phyloP scores from a whole-genome alignment of 2,113 vertebrate genomes.

The Channa maculata region DNA sequence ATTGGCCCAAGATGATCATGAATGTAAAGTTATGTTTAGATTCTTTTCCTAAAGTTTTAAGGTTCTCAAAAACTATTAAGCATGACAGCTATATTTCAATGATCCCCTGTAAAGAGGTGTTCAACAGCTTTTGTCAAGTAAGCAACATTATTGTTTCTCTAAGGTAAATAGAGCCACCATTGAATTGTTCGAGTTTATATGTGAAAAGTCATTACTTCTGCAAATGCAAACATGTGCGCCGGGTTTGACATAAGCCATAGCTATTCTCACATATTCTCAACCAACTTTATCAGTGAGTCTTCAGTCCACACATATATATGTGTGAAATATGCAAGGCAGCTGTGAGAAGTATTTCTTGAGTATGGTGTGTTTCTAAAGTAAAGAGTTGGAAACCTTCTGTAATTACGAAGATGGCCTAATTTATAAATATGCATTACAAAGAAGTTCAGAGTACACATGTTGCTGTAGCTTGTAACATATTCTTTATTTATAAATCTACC shows the following conservation, averaged over 20 bases:
- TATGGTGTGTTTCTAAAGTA: background rate
- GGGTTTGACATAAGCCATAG: conserved; percentile 42
- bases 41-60: no score
- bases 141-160: background rate
- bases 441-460: background rate
- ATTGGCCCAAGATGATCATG: conserved; percentile 1
- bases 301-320: conserved; percentile 18
- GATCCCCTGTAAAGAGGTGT: background rate
- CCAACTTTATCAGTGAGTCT: conserved; percentile 34
- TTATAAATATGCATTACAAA: background rate
- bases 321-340: conserved; percentile 52
- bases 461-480: no score
- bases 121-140: conserved; percentile 2
- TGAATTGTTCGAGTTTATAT: conserved; percentile 8
- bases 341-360: background rate
- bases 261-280: conserved; percentile 52
- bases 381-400: background rate
- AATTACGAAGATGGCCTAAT: background rate
- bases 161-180: conserved; percentile 1
- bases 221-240: conserved; percentile 23
- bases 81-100: background rate
- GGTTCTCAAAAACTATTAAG: background rate
- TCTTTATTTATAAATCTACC: no score
- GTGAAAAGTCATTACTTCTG: conserved; percentile 20
- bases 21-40: no score